phyloP scores from a whole-genome alignment of 1,140 invertebrate genomes.

The Lordiphosa collinella region DNA sequence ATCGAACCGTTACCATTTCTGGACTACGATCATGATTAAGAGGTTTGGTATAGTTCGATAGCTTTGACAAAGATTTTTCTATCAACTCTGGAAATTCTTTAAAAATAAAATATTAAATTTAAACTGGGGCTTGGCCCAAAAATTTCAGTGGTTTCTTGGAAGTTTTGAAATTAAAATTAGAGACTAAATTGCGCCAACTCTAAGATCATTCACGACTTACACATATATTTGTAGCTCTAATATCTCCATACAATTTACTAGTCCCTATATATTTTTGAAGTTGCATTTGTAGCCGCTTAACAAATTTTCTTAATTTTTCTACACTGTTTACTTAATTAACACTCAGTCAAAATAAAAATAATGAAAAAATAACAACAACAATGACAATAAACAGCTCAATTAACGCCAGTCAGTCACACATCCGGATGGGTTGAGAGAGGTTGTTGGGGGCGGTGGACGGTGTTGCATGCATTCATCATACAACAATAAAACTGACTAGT shows the following conservation, averaged over 20 bases:
- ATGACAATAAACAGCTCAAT: conserved; percentile 71
- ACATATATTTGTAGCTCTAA: background rate
- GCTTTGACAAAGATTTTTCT: no score
- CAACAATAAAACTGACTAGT: conserved; percentile 57
- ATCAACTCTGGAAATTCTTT: no score
- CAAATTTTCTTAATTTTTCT: conserved; percentile 9
- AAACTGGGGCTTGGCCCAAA: no score
- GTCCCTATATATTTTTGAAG: background rate
- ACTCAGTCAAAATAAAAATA: conserved; percentile 43
- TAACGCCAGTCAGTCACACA: conserved; percentile 56
- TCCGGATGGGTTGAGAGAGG: conserved; percentile 5
- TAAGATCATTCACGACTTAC: background rate
- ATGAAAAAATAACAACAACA: conserved; percentile 7
- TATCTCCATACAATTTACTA: background rate
- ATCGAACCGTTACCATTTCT: no score
- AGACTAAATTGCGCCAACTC: no score
- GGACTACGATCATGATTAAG: no score
- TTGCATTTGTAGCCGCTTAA: conserved; percentile 3
- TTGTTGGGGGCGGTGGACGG: background rate
- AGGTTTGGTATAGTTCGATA: no score
- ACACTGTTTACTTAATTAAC: conserved; percentile 53
- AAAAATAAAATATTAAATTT: no score
- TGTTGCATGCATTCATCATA: conserved; percentile 36
- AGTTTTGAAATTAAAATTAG: no score
- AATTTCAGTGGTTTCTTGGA: no score